Conservation (phyloP, 2,113 vertebrate species). For the Camelus dromedarius region DNA sequence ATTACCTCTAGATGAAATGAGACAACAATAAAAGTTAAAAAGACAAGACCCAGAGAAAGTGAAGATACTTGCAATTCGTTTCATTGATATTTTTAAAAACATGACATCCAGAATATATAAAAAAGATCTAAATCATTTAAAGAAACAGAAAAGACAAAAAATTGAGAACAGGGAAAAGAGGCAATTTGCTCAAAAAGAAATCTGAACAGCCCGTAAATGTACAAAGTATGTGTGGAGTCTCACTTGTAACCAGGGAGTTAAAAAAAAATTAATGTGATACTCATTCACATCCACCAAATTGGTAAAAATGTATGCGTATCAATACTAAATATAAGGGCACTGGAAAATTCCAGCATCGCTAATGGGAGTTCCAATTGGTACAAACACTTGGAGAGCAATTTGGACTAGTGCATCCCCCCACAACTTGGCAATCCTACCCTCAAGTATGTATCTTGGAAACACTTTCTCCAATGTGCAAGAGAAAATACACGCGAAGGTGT, state of each 20-base stretch:
- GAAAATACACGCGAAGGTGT: neutral
- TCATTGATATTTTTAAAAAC: neutral
- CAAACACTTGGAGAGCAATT: neutral
- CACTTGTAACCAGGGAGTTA: neutral
- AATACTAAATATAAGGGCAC: neutral
- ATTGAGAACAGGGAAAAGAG: neutral
- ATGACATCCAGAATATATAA: neutral
- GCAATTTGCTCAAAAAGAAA: neutral
- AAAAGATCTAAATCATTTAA: conserved; percentile 2
- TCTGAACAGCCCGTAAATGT: neutral
- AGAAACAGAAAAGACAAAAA: neutral
- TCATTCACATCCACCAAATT: neutral
- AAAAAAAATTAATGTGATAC: neutral
- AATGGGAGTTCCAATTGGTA: neutral
- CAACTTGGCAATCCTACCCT: neutral
- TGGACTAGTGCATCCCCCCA: neutral
- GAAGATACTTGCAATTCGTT: conserved; percentile 20
- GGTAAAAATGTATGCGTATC: neutral
- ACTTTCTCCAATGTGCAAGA: neutral
- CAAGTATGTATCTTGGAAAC: neutral
- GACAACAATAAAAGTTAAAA: neutral
- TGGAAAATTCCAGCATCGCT: neutral
- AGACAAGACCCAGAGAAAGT: neutral
- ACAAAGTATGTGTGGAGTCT: neutral
- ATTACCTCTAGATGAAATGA: conserved; percentile 29